Evolutionary conservation across 2,797 vertebrate species (phyloP).

Genomic region (Heteromormyrus szaboi): DNA sequence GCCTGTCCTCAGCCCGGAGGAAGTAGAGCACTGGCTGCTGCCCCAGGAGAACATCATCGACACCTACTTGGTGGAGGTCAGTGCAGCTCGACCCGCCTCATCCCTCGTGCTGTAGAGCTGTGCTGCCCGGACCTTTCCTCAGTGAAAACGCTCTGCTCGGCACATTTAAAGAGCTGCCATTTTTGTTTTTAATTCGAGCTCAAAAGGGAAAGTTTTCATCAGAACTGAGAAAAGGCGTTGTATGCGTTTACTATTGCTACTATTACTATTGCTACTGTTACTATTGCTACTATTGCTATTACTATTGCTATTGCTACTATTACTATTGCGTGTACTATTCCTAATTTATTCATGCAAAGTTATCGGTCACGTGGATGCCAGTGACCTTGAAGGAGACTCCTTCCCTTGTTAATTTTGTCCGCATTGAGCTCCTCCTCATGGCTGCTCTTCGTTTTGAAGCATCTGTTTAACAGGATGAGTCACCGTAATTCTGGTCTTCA

Average conservation of each 20-base stretch:
- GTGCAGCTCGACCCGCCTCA: neutral
- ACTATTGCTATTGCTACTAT: no score
- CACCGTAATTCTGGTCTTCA: neutral
- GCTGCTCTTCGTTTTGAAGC: neutral
- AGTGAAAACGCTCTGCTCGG: neutral
- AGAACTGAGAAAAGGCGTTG: neutral
- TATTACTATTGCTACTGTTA: no score
- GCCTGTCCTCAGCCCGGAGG: constrained; percentile 80
- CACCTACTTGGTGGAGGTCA: constrained; percentile 90
- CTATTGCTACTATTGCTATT: no score
- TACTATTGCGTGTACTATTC: no score
- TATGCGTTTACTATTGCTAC: neutral
- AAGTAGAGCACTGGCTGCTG: constrained; percentile 91
- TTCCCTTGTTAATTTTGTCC: neutral
- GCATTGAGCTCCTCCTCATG: neutral
- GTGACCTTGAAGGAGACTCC: neutral
- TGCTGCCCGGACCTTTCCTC: neutral
- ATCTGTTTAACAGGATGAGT: neutral
- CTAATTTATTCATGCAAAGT: neutral
- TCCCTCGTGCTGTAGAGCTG: neutral
- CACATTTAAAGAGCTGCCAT: neutral
- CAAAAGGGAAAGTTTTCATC: neutral
- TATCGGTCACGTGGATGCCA: neutral
- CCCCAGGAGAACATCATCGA: constrained; percentile 94
- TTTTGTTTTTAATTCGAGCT: neutral